A percentile compares a stretch with the other conserved stretches of the same genome.
These are phyloP conservation scores for Cecropterus lyciades DNA, from an alignment of 1,140 invertebrate genomes.

Conservation along the genomic window DNA sequence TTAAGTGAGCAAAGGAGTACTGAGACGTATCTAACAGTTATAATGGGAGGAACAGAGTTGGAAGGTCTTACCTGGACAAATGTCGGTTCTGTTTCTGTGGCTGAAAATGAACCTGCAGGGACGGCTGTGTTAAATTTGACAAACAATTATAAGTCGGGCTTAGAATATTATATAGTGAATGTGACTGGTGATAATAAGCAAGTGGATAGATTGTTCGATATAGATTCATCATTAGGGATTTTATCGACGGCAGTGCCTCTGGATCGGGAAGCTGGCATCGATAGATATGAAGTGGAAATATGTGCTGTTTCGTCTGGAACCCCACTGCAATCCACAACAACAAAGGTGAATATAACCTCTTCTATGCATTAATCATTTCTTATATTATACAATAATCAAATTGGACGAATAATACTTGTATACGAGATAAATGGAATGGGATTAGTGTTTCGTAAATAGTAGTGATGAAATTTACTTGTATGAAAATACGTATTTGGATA, in stretches of 20 bases:
- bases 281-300: conserved; percentile 92
- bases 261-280: conserved; percentile 93
- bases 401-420: too few species aligned
- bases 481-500: too few species aligned
- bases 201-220: conserved; percentile 93
- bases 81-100: conserved; percentile 89
- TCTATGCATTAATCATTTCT: conserved; percentile 2
- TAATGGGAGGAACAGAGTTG: conserved; percentile 85
- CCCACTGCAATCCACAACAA: conserved; percentile 89
- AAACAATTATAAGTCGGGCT: conserved; percentile 87
- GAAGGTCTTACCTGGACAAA: conserved; percentile 88
- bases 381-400: too few species aligned
- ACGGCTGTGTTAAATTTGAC: conserved; percentile 92
- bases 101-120: conserved; percentile 94
- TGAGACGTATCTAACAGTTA: conserved; percentile 92
- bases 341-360: conserved; percentile 88
- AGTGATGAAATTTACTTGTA: too few species aligned
- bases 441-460: too few species aligned
- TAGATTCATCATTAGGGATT: conserved; percentile 95
- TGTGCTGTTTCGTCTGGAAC: conserved; percentile 90
- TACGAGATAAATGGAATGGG: too few species aligned
- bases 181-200: conserved; percentile 91
- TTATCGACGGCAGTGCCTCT: conserved; percentile 93
- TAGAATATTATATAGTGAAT: conserved; percentile 97
- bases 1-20: conserved; percentile 93